phyloP scores from a whole-genome alignment of 1,140 invertebrate species.

The Tetragnatha versicolor region DNA sequence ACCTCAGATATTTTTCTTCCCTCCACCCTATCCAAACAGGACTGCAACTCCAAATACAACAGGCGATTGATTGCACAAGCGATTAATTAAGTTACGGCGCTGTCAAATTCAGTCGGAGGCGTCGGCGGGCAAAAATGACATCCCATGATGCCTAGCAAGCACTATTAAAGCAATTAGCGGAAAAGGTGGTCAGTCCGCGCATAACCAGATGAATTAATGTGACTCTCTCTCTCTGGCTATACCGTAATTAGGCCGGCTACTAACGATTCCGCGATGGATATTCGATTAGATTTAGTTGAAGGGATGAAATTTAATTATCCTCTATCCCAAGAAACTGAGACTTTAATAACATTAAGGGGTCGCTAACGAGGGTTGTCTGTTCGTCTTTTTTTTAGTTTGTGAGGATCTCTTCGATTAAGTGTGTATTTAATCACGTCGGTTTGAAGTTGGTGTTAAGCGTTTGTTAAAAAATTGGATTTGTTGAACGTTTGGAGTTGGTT shows the following conservation, averaged over 20 bases:
- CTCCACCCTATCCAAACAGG: too few species aligned
- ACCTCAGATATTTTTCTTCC: too few species aligned
- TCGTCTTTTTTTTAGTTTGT: not conserved
- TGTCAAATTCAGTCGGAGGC: not conserved
- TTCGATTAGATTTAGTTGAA: conserved; percentile 10
- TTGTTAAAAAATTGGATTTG: too few species aligned
- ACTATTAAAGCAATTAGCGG: not conserved
- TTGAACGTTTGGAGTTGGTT: too few species aligned
- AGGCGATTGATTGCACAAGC: too few species aligned
- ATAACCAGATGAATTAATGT: not conserved
- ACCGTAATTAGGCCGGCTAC: not conserved
- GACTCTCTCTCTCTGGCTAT: not conserved
- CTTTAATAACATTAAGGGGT: conserved; percentile 15
- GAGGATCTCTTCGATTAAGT: not conserved
- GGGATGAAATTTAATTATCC: conserved; percentile 26
- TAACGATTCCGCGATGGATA: conserved; percentile 10
- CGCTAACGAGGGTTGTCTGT: not conserved
- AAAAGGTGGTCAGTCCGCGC: not conserved
- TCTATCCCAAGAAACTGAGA: conserved; percentile 10
- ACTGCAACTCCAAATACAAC: too few species aligned
- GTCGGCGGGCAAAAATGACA: not conserved
- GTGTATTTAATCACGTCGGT: conserved; percentile 6
- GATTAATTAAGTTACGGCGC: too few species aligned
- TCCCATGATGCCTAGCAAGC: not conserved
- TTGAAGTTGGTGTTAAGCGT: too few species aligned